Conservation (phyloP, 2,797 vertebrate genomes). For the Syndactyla subalaris region DNA sequence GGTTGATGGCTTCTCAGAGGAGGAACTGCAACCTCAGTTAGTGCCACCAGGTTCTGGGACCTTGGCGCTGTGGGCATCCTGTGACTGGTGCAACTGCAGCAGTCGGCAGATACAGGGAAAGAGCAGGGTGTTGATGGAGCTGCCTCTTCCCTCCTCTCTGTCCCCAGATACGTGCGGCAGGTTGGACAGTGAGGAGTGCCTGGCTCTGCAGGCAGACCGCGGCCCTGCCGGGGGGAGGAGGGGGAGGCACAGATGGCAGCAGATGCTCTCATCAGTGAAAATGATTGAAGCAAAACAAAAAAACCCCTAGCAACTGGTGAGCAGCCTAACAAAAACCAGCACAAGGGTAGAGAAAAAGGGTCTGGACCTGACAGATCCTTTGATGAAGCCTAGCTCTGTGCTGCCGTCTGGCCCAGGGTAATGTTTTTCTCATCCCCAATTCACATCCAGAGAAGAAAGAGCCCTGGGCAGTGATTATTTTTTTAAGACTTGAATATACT, state of each 20-base stretch:
- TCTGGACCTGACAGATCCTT: neutral
- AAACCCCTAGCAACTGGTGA: slow-evolving; percentile 36
- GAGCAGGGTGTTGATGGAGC: neutral
- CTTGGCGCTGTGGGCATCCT: neutral
- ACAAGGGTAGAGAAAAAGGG: neutral
- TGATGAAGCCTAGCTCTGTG: neutral
- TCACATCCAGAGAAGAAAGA: neutral
- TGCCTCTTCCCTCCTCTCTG: neutral
- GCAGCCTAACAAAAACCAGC: slow-evolving; percentile 38
- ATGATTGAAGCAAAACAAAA: slow-evolving; percentile 47
- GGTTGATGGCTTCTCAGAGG: neutral
- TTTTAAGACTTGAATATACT: neutral
- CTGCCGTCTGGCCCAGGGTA: neutral
- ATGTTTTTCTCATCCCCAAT: neutral
- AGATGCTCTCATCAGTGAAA: slow-evolving; percentile 66
- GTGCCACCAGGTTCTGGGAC: neutral
- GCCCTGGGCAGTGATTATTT: neutral
- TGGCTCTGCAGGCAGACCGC: neutral
- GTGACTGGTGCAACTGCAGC: accelerated
- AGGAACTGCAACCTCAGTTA: neutral
- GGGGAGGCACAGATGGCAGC: slow-evolving; percentile 62
- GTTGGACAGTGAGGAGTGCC: neutral
- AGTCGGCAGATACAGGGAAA: neutral
- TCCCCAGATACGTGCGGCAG: accelerated
- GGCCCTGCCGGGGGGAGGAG: neutral